Base-by-base conservation (phyloP, 2,888 invertebrate species). In the Uropetala carovei region DNA sequence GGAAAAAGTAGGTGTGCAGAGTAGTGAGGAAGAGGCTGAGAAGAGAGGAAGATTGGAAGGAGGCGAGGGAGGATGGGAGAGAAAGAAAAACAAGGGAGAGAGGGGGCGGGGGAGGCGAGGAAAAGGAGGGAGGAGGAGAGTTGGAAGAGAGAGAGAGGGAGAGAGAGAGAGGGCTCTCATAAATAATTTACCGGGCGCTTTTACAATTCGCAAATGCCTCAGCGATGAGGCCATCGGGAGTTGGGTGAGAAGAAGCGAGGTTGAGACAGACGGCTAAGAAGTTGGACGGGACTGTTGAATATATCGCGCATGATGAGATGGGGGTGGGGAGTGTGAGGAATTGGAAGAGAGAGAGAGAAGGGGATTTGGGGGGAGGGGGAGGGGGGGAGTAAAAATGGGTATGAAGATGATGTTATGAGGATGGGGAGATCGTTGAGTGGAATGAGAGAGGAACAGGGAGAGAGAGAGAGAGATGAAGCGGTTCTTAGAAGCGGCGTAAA, bases 121-220 rank as follows among this genome's bases (percentile, higher is more conserved):
- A 64, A n/a, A 18, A n/a, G 64, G 9, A 64, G n/a, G 64, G 16
- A n/a, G 64, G 18, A 64, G 64, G 16, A n/a, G 64, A 64, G 18
- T 16, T 16, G 64, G 64, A 64, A 5, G 43, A 43, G 43, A 5
- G 43, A 43, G 5, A 43, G 43, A 3, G 16, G n/a, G 68, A 9
- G 5, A 43, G 68, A 0, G 68, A n/a, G 68, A 11, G 11, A 22
- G 11, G 68, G n/a, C n/a, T 68, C 68, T 68, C 68, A 68, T 68
- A 68, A 68, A 68, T 68, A n/a, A 68, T 68, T 68, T 68, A 68
- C 64, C 64, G 64, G 64, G 14, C 68, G n/a, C 68, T 68, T 68
- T 68, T 68, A 68, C 68, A 68, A 68, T 68, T 22, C 68, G 68
- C 68, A 68, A 68, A 68, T 68, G 22, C 68, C 68, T 68, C n/a